phyloP scores from a whole-genome alignment of 2,797 vertebrate species.

The Columba guinea region DNA sequence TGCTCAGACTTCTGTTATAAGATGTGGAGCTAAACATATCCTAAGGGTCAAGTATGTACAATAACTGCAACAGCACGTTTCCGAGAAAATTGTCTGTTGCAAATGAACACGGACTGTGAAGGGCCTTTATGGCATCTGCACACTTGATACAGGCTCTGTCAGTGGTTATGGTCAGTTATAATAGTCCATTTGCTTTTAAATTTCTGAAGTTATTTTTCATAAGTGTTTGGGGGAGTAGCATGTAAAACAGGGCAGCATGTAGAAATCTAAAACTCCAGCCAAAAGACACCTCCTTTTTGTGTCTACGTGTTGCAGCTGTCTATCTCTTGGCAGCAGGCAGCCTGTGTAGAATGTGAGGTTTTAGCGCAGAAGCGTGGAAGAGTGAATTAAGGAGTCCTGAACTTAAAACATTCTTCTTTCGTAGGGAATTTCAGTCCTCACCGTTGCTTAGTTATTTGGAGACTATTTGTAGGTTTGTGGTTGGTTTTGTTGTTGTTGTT shows the following conservation, averaged over 20 bases:
- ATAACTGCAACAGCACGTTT: not conserved
- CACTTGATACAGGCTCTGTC: not conserved
- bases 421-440: not conserved
- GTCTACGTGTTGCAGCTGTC: constrained; percentile 55
- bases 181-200: not conserved
- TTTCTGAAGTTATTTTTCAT: constrained; percentile 36
- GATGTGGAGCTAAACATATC: not conserved
- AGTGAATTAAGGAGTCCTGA: constrained; percentile 26
- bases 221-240: not conserved
- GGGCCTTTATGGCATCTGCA: not conserved
- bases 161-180: not conserved
- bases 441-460: not conserved
- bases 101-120: not conserved
- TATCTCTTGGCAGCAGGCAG: constrained; percentile 62
- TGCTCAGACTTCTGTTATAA: not conserved
- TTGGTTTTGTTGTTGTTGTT: not conserved
- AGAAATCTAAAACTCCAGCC: constrained; percentile 39
- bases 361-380: constrained; percentile 11
- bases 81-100: not conserved
- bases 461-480: not conserved
- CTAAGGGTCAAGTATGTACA: not conserved
- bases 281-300: constrained; percentile 47
- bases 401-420: constrained; percentile 5
- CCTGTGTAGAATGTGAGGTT: constrained; percentile 28
- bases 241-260: not conserved